A percentile compares a stretch with the other conserved stretches of the same genome.
Conservation (phyloP, 2,888 invertebrate genomes). For the Metellina segmentata region DNA sequence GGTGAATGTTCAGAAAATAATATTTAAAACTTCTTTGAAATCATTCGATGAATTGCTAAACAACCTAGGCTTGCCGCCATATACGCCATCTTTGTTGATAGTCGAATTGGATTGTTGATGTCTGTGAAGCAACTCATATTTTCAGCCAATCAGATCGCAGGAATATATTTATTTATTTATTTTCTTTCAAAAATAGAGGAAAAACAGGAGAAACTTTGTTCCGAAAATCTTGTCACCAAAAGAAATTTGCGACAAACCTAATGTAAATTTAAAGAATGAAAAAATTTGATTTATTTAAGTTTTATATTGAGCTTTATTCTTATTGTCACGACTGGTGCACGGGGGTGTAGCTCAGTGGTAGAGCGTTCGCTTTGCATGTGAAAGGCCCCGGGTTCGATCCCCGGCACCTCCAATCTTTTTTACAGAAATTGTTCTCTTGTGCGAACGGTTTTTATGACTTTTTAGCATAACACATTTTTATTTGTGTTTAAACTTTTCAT, state of each 20-base stretch:
- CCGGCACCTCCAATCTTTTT: conserved; percentile 83
- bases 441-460: too few species aligned
- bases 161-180: neutral
- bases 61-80: neutral
- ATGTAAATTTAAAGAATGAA: too few species aligned
- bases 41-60: neutral
- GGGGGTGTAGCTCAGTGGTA: conserved; percentile 84
- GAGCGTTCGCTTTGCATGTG: conserved; percentile 87
- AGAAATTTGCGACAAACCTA: too few species aligned
- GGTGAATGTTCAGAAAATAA: neutral
- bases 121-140: neutral
- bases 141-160: conserved; percentile 17
- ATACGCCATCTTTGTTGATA: conserved; percentile 63
- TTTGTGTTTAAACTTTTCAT: too few species aligned
- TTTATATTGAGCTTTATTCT: neutral
- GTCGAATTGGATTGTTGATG: neutral
- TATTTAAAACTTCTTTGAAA: neutral
- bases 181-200: neutral
- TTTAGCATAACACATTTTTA: too few species aligned
- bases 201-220: too few species aligned
- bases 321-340: neutral
- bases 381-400: conserved; percentile 86
- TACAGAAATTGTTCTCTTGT: neutral
- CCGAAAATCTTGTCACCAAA: too few species aligned
- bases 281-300: neutral